Base-by-base conservation (phyloP, 2,888 invertebrate genomes). In the Chalcosyrphus nemorum region DNA sequence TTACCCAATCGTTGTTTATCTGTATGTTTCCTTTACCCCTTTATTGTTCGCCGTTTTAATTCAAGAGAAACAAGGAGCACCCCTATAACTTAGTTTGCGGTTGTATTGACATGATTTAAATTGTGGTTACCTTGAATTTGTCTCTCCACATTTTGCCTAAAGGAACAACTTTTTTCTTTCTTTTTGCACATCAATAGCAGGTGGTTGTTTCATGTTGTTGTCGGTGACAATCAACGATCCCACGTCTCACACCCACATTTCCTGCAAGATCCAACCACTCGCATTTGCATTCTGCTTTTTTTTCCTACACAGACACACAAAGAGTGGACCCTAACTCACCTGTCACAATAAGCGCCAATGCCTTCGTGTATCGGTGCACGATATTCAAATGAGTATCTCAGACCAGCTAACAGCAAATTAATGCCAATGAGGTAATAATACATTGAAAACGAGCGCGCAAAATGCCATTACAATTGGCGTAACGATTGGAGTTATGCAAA, bases 381-480 rank as follows among this genome's bases (percentile, higher is more conserved):
- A 66, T 68, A 68, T 76, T 59, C 50, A 68, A 76, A 76, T 59
- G 50, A 54, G 52, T 41, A 41, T 50, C 7, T 41, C 59, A 24
- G 9, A 38, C 13, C 45, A 45, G 41, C 57, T 65, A 41, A 27
- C 38, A 41, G 13, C 35, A 57, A 50, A 66, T 66, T 47, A 41
- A 57, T 57, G 56, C 29, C 29, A 61, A 68, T 52, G 68, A 76
- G 59, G 68, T 32, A 76, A 76, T 76, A 68, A 68, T 68, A 41
- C 32, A 52, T 59, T 52, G 57, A 32, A 59, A 59, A 32, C 68
- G 32, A 43, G 24, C 50, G 15, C n/a, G 32, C 50, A 29, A 19
- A 41, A 29, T 19, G 13, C 15, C 19, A 41, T 75, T 57, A 57
- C 38, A 56, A 57, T 29, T 59, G 72, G 35, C 65, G 57, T 29